Percentiles rank a stretch among this genome's conserved stretches.
phyloP scores from a whole-genome alignment of 2,113 vertebrate genomes.

The Apteryx owenii region DNA sequence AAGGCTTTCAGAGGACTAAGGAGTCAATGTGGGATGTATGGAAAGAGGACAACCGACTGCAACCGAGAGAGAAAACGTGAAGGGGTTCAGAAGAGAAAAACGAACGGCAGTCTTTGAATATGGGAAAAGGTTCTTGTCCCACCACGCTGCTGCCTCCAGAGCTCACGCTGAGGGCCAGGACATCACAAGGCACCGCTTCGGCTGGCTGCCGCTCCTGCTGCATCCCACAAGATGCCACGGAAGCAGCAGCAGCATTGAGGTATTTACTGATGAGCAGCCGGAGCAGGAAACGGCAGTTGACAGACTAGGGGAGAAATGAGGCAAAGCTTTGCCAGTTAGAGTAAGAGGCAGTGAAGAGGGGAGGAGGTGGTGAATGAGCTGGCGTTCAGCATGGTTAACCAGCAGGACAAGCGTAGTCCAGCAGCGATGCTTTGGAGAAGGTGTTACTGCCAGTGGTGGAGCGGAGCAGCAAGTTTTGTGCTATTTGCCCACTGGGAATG shows the following conservation, averaged over 20 bases:
- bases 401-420: too few relatives aligned
- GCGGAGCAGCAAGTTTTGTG: rapidly evolving
- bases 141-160: rapidly evolving
- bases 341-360: background rate
- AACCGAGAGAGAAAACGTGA: background rate
- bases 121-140: background rate
- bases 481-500: background rate
- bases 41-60: slow-evolving; percentile 22
- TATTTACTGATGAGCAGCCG: background rate
- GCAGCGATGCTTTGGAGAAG: background rate
- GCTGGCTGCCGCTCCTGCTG: background rate
- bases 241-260: background rate
- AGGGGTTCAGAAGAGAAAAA: background rate
- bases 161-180: background rate
- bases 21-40: background rate
- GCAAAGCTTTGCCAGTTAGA: too few relatives aligned
- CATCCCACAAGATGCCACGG: background rate
- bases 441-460: background rate
- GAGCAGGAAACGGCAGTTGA: too few relatives aligned
- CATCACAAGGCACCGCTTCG: rapidly evolving
- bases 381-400: too few relatives aligned
- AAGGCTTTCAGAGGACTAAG: slow-evolving; percentile 34
- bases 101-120: background rate
- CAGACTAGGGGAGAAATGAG: background rate
- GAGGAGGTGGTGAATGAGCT: too few relatives aligned